phyloP scores from a whole-genome alignment of 2,113 vertebrate species.

The Aramus guarauna region DNA sequence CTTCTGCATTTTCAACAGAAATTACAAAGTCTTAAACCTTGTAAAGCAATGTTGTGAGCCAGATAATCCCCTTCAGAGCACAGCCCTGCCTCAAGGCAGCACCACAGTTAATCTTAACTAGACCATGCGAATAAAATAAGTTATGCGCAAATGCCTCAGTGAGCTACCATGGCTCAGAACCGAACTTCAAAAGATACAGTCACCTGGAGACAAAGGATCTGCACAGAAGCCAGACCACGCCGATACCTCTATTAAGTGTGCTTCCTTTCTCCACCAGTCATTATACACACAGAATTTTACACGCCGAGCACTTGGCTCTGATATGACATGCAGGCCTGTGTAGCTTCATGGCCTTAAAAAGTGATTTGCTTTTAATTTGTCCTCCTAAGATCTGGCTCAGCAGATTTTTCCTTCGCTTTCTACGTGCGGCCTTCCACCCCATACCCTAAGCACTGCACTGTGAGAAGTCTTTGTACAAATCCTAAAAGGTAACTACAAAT shows the following conservation, averaged over 20 bases:
- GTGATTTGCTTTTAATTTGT: not conserved
- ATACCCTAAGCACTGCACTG: rapidly evolving
- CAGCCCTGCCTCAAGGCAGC: not conserved
- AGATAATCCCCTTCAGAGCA: not conserved
- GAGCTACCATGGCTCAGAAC: not conserved
- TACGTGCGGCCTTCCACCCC: not conserved
- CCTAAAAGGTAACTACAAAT: not conserved
- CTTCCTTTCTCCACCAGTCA: not conserved
- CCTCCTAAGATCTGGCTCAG: not conserved
- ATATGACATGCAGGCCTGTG: not conserved
- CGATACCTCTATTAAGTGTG: rapidly evolving
- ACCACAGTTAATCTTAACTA: not conserved
- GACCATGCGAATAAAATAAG: not conserved
- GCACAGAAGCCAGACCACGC: not conserved
- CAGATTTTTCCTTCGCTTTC: not conserved
- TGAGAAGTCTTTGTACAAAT: not conserved
- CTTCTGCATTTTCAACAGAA: constrained; percentile 28
- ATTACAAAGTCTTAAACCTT: not conserved
- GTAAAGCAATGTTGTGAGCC: not conserved
- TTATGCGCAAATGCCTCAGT: rapidly evolving
- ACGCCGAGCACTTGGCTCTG: not conserved
- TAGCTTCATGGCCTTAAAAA: not conserved
- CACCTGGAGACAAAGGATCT: not conserved
- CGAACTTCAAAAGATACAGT: not conserved
- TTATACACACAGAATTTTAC: not conserved